These are phyloP conservation scores for Oryzaephilus surinamensis DNA, from an alignment of 1,140 invertebrate species.

Conservation along the genomic window DNA sequence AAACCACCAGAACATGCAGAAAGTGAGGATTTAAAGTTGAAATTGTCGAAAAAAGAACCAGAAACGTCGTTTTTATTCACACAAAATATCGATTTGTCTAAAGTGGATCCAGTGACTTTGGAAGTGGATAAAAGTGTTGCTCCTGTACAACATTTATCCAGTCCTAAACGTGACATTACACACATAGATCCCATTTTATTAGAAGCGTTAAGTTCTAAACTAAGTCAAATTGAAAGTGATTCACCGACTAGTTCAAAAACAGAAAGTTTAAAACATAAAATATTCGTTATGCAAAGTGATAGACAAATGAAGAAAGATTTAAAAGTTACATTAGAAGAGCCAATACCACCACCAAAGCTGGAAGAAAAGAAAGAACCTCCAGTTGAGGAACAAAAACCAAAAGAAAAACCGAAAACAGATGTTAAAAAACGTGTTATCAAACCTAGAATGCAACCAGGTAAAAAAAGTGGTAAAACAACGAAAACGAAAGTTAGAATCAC, in stretches of 20 bases:
- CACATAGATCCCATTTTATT: conserved; percentile 53
- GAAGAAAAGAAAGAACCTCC: conserved; percentile 17
- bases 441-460: conserved; percentile 43
- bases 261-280: conserved; percentile 46
- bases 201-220: conserved; percentile 56
- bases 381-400: conserved; percentile 18
- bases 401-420: conserved; percentile 40
- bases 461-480: conserved; percentile 40
- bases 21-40: too few species aligned
- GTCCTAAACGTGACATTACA: conserved; percentile 55
- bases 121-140: conserved; percentile 52
- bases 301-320: conserved; percentile 33
- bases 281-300: conserved; percentile 34
- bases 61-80: conserved; percentile 53
- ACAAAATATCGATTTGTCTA: conserved; percentile 59
- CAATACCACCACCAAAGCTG: conserved; percentile 17
- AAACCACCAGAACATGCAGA: conserved; percentile 32
- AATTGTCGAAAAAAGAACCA: too few species aligned
- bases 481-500: conserved; percentile 57
- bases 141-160: conserved; percentile 48
- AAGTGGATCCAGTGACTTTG: conserved; percentile 54
- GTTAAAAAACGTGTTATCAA: conserved; percentile 44
- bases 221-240: conserved; percentile 60
- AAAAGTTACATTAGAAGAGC: conserved; percentile 13
- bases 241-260: conserved; percentile 57